Evolutionary conservation across 2,113 vertebrate genomes (phyloP), one percentile per base, ranked within the genome.

Genomic region (Phalacrocorax carbo): DNA sequence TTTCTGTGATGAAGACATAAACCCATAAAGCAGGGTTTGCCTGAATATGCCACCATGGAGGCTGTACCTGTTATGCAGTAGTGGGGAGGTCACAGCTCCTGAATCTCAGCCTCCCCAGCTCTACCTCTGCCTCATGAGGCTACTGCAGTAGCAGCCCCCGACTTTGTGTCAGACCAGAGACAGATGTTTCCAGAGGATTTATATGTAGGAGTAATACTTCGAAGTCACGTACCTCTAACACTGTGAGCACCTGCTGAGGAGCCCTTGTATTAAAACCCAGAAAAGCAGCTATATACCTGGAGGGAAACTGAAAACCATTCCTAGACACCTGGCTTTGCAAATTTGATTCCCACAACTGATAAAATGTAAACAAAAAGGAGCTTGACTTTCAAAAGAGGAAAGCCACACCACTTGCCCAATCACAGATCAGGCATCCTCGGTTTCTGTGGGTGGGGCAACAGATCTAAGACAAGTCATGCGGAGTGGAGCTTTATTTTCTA

Each of bases 301-400:
- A 87, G 71, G 92, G 76, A 91, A 58, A 42, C 0, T 65, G 65
- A 92, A 94, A 97, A 61, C 44, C 65, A 46, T 93, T 60, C 93
- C 83, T 93, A 92, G 80, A 84, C 97, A 96, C 92, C 94, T 96
- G 95, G 70, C 94, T 92, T 93, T 90, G 88, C 76, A 91, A 94
- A 88, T 96, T 88, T 86, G 88, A 94, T 92, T 96, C 86, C 86
- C 95, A 92, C 88, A 92, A 42, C 90, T 84, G 95, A 96, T 96
- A 96, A 96, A 83, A 83, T 2, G 4, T 62, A 83, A 90, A 77
- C 58, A 86, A 88, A 90, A 88, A 60, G 40, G 32, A 27, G 44
- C 72, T 78, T 81, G 65, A 68, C 70, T 96, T 96, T 85, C 77
- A 88, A 93, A 95, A 76, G 73, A 94, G 94, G 49, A 86, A 94